A percentile compares a stretch with the other conserved stretches of the same genome.
Evolutionary conservation across 2,888 invertebrate species (phyloP).

Genomic region (Nymphalis urticae): DNA sequence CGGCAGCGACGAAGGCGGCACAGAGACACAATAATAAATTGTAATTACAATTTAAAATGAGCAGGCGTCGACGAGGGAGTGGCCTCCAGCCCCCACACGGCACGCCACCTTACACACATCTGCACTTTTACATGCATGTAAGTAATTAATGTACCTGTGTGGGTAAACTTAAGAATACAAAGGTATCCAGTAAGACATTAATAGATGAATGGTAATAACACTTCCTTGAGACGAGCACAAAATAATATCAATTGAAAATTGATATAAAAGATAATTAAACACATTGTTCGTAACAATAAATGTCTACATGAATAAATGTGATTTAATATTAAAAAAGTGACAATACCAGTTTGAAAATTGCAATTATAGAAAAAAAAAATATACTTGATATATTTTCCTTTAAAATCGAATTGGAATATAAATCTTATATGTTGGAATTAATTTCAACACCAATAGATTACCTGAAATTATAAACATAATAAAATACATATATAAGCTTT

Average conservation of each 20-base stretch:
- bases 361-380: no score
- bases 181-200: slow-evolving; percentile 37
- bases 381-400: no score
- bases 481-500: slow-evolving; percentile 23
- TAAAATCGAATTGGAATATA: no score
- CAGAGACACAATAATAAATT: slow-evolving; percentile 81
- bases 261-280: no score
- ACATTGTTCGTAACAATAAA: no score
- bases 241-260: not conserved
- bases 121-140: slow-evolving; percentile 69
- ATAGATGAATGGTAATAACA: slow-evolving; percentile 35
- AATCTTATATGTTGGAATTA: not conserved
- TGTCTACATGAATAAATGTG: no score
- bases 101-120: slow-evolving; percentile 68
- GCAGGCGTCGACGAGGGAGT: slow-evolving; percentile 78
- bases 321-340: no score
- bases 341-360: no score
- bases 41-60: slow-evolving; percentile 83
- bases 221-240: not conserved
- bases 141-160: slow-evolving; percentile 58
- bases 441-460: not conserved
- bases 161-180: slow-evolving; percentile 42
- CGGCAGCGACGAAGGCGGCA: slow-evolving; percentile 74
- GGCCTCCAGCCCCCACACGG: slow-evolving; percentile 68
- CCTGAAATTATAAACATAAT: slow-evolving; percentile 33